A percentile compares a stretch with the other conserved stretches of the same genome.
Evolutionary conservation across 2,888 invertebrate genomes (phyloP).

Genomic region (Calephelis perditalis): DNA sequence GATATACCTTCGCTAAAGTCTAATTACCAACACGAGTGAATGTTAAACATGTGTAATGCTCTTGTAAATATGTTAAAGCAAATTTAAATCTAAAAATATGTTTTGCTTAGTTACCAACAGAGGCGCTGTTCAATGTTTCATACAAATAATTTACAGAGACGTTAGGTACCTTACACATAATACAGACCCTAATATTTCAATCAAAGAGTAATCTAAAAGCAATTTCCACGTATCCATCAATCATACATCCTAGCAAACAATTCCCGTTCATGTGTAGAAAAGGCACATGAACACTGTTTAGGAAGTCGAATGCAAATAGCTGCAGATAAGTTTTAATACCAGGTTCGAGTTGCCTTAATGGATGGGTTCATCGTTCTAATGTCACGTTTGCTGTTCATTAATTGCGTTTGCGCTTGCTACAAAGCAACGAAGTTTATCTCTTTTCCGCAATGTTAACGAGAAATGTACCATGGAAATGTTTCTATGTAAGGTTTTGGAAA

Average conservation of each 20-base stretch:
- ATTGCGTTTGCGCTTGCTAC: slow-evolving; percentile 56
- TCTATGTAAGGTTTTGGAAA: slow-evolving; percentile 5
- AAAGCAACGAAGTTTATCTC: slow-evolving; percentile 62
- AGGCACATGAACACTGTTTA: slow-evolving; percentile 52
- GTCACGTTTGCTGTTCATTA: slow-evolving; percentile 75
- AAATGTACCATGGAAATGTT: slow-evolving; percentile 24
- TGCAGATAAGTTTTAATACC: slow-evolving; percentile 75
- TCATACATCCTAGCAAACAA: slow-evolving; percentile 33
- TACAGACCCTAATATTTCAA: slow-evolving; percentile 29
- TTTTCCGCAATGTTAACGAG: slow-evolving; percentile 40
- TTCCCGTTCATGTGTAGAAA: slow-evolving; percentile 34
- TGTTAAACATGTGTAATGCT: too few species aligned
- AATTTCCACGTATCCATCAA: slow-evolving; percentile 37
- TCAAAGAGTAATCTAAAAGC: slow-evolving; percentile 31
- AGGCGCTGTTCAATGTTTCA: too few species aligned
- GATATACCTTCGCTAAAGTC: slow-evolving; percentile 22
- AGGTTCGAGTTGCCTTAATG: slow-evolving; percentile 62
- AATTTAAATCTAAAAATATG: too few species aligned
- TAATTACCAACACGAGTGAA: slow-evolving; percentile 3
- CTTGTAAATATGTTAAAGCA: not conserved
- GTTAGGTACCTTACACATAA: slow-evolving; percentile 5
- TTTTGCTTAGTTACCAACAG: too few species aligned
- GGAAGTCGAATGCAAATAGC: slow-evolving; percentile 74
- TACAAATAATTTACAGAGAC: too few species aligned
- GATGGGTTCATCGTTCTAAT: slow-evolving; percentile 67